Conservation (phyloP, 2,797 vertebrate genomes). For the Thaleichthys pacificus region DNA sequence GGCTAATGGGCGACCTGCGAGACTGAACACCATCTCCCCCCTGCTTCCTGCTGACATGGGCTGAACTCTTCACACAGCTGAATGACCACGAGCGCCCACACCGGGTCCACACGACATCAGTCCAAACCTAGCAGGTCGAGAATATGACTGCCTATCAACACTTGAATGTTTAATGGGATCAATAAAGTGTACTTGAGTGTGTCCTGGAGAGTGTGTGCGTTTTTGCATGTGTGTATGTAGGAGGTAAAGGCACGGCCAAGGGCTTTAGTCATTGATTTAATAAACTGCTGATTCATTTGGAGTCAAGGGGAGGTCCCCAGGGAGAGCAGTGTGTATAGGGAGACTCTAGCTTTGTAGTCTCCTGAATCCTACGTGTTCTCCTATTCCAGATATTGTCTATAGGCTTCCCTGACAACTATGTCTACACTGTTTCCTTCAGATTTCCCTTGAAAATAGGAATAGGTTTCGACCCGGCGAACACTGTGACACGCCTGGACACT, state of each 20-base stretch:
- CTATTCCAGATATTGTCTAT: neutral
- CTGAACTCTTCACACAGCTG: neutral
- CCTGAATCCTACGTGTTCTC: neutral
- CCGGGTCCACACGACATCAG: too few relatives aligned
- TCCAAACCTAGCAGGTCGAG: neutral
- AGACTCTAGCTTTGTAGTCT: neutral
- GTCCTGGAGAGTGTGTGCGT: neutral
- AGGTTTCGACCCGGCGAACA: too few relatives aligned
- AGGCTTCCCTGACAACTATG: neutral
- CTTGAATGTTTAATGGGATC: conserved; percentile 51
- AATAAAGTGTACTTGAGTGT: conserved; percentile 40
- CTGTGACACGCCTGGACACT: too few relatives aligned
- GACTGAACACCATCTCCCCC: too few relatives aligned
- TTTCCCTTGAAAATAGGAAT: too few relatives aligned
- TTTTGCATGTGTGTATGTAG: neutral
- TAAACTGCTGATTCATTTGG: conserved; percentile 48
- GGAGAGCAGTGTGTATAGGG: conserved; percentile 14
- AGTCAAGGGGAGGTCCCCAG: conserved; percentile 21
- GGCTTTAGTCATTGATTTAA: conserved; percentile 46
- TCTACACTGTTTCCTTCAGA: too few relatives aligned
- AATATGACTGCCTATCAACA: conserved; percentile 40
- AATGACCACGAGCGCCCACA: neutral
- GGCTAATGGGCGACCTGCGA: too few relatives aligned
- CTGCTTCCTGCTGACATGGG: too few relatives aligned
- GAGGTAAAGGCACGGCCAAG: conserved; percentile 20